These are phyloP conservation scores for Oriolus oriolus DNA, from an alignment of 2,113 vertebrate genomes.

Conservation along the genomic window DNA sequence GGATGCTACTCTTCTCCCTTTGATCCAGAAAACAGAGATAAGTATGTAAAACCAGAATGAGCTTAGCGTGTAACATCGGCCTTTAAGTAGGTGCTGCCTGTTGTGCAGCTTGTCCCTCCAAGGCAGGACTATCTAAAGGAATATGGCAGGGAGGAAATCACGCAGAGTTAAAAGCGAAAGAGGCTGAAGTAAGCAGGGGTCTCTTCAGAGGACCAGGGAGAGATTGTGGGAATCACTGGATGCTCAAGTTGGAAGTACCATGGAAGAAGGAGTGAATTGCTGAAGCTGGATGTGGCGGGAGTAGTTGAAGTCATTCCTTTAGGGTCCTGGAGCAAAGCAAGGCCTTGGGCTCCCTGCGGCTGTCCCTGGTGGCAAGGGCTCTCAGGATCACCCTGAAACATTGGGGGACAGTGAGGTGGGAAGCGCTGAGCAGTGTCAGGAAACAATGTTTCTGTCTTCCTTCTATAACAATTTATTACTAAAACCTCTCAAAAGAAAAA, in stretches of 20 bases:
- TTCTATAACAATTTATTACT: not conserved
- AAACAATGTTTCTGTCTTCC: not conserved
- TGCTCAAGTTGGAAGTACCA: not conserved
- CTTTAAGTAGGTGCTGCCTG: not conserved
- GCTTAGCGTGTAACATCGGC: not conserved
- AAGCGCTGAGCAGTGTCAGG: not conserved
- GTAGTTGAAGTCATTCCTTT: not conserved
- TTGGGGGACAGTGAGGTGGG: not conserved
- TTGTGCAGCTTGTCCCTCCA: not conserved
- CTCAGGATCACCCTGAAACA: not conserved
- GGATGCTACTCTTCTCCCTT: not conserved
- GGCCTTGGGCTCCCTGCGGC: not conserved
- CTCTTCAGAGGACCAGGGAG: not conserved
- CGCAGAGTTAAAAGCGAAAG: rapidly evolving
- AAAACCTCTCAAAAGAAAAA: not conserved
- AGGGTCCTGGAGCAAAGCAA: not conserved
- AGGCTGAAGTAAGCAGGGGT: not conserved
- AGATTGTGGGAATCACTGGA: not conserved
- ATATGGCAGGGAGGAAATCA: not conserved
- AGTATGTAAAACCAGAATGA: not conserved
- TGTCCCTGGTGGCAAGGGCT: not conserved
- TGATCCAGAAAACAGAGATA: not conserved
- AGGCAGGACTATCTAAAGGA: not conserved
- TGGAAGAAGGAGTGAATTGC: not conserved
- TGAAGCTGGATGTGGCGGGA: not conserved